These are phyloP conservation scores for Drosophila differens DNA, from an alignment of 2,888 invertebrate genomes.

Conservation along the genomic window DNA sequence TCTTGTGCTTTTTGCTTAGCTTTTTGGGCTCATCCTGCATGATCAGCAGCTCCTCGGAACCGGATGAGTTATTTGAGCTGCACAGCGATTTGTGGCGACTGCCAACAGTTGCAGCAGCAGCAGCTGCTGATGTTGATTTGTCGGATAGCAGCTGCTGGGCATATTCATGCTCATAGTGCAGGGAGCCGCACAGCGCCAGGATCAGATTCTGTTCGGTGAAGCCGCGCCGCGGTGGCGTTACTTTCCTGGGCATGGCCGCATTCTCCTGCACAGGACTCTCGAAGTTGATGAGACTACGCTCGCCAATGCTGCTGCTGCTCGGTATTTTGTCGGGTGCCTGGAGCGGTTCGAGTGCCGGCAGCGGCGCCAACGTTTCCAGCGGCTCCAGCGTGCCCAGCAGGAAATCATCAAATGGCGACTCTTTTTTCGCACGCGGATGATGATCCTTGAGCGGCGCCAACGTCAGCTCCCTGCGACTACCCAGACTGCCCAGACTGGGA, in stretches of 20 bases:
- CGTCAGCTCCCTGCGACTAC: constrained; percentile 14
- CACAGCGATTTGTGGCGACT: constrained; percentile 63
- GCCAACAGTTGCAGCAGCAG: background rate
- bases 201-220: constrained; percentile 83
- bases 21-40: constrained; percentile 74
- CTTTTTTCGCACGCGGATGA: constrained; percentile 1
- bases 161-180: constrained; percentile 83
- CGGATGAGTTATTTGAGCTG: constrained; percentile 77
- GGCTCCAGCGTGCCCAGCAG: constrained; percentile 51
- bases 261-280: constrained; percentile 84
- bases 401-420: constrained; percentile 71
- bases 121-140: background rate
- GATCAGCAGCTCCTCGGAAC: constrained; percentile 74
- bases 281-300: constrained; percentile 83
- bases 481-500: constrained; percentile 25
- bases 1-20: constrained; percentile 79
- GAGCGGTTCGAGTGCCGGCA: constrained; percentile 77
- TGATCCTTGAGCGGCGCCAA: constrained; percentile 18
- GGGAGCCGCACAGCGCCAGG: constrained; percentile 84
- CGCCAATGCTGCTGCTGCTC: background rate
- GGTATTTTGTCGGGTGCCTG: constrained; percentile 48
- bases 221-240: constrained; percentile 72
- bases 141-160: constrained; percentile 22
- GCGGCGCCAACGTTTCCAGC: constrained; percentile 72
- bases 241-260: constrained; percentile 57